Percentiles rank a stretch among this genome's conserved stretches.
These are phyloP conservation scores for Lindbergichthys nudifrons DNA, from an alignment of 2,797 vertebrate species.

Conservation along the genomic window DNA sequence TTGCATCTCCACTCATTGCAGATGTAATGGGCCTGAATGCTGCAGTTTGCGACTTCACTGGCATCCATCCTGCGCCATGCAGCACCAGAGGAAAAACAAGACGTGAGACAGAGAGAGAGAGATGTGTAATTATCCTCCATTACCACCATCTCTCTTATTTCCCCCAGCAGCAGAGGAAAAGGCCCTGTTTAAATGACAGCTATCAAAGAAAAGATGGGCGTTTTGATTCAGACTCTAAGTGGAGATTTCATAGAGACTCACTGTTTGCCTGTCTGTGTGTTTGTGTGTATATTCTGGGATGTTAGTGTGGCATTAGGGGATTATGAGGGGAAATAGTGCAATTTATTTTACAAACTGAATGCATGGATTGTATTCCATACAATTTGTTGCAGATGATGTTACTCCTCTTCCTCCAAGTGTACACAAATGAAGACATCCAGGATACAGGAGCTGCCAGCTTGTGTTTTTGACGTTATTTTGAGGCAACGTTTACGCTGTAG, in stretches of 20 bases:
- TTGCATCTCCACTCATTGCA: conserved; percentile 97
- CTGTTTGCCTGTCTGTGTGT: conserved; percentile 31
- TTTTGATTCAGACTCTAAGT: conserved; percentile 71
- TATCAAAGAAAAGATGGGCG: conserved; percentile 87
- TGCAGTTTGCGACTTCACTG: conserved; percentile 97
- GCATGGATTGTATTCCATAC: too few species aligned
- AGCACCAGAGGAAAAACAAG: conserved; percentile 68
- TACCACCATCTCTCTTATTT: conserved; percentile 94
- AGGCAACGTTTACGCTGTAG: too few species aligned
- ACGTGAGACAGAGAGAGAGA: conserved; percentile 40
- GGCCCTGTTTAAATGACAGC: conserved; percentile 89
- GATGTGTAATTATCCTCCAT: conserved; percentile 94
- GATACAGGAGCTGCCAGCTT: too few species aligned
- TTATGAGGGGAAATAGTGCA: conserved; percentile 8
- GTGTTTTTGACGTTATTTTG: too few species aligned
- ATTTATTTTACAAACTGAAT: not conserved
- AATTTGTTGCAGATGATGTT: too few species aligned
- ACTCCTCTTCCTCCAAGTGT: too few species aligned
- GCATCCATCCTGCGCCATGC: conserved; percentile 95
- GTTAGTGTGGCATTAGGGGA: not conserved
- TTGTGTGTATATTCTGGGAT: conserved; percentile 5
- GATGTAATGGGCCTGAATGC: conserved; percentile 99
- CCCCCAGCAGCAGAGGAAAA: conserved; percentile 89
- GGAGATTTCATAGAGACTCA: conserved; percentile 55
- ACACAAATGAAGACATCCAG: too few species aligned